phyloP scores from a whole-genome alignment of 1,140 invertebrate genomes.

The Bombus ignitus region DNA sequence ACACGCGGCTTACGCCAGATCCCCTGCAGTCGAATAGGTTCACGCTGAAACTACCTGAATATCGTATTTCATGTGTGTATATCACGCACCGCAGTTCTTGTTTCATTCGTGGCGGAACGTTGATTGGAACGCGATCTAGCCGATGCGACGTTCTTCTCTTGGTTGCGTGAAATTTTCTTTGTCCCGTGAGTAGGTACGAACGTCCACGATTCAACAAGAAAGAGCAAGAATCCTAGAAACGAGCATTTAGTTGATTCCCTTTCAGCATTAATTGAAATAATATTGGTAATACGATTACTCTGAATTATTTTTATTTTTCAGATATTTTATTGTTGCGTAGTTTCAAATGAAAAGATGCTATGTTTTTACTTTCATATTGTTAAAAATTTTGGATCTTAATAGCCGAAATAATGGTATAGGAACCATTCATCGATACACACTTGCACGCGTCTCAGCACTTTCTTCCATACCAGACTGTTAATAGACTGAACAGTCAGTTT shows the following conservation, averaged over 20 bases:
- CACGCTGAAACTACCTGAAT: constrained; percentile 56
- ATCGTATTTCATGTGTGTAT: constrained; percentile 61
- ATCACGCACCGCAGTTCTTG: constrained; percentile 12
- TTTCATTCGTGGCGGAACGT: constrained; percentile 48
- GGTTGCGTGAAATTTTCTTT: constrained; percentile 33
- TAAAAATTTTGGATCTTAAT: too few relatives aligned
- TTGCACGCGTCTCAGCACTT: too few relatives aligned
- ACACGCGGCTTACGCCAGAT: constrained; percentile 40
- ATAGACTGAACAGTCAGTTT: too few relatives aligned
- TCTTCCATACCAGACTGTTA: too few relatives aligned
- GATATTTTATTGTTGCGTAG: not conserved
- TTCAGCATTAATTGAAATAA: not conserved
- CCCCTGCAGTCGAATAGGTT: constrained; percentile 45
- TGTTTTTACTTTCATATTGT: too few relatives aligned
- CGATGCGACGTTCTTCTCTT: not conserved
- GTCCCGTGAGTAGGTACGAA: not conserved
- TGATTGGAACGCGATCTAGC: constrained; percentile 55
- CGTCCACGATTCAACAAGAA: not conserved
- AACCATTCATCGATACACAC: too few relatives aligned
- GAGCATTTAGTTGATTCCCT: not conserved
- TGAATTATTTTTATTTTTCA: not conserved
- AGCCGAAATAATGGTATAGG: too few relatives aligned
- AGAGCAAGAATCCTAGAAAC: not conserved
- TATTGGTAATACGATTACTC: too few relatives aligned
- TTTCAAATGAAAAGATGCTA: not conserved